phyloP scores from a whole-genome alignment of 2,113 vertebrate species.

The Phodopus roborovskii region DNA sequence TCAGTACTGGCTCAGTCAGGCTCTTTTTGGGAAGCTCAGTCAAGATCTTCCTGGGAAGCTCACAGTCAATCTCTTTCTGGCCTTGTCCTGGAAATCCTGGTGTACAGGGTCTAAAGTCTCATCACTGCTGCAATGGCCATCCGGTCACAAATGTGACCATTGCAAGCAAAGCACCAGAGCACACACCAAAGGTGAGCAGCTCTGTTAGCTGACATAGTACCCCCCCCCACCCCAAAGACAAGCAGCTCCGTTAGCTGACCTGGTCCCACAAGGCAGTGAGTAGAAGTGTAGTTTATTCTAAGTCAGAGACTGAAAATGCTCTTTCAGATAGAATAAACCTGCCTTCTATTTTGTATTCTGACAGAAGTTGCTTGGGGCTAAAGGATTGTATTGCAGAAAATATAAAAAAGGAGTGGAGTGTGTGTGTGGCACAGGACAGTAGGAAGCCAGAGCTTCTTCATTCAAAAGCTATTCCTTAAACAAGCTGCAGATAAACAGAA shows the following conservation, averaged over 20 bases:
- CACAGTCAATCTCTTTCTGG: not conserved
- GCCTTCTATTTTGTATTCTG: not conserved
- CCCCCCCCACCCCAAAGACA: too few relatives aligned
- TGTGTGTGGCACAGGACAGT: not conserved
- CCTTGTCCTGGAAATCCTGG: not conserved
- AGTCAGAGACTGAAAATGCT: not conserved
- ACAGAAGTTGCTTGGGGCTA: not conserved
- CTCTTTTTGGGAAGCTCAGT: not conserved
- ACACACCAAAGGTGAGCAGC: not conserved
- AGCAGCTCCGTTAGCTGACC: too few relatives aligned
- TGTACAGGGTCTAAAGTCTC: too few relatives aligned
- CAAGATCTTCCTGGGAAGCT: not conserved
- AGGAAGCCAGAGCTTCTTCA: slow-evolving; percentile 3
- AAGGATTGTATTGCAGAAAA: not conserved
- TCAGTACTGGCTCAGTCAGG: not conserved
- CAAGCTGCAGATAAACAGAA: not conserved
- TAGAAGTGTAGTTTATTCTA: not conserved
- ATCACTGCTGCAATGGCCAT: not conserved
- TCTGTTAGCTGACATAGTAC: too few relatives aligned
- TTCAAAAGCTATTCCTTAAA: not conserved
- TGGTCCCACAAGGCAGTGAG: not conserved
- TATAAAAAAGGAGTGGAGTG: not conserved
- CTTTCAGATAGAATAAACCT: not conserved
- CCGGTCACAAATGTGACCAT: not conserved
- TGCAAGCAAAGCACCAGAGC: not conserved